These are phyloP conservation scores for Halictus rubicundus DNA, from an alignment of 1,140 invertebrate species.

Conservation along the genomic window DNA sequence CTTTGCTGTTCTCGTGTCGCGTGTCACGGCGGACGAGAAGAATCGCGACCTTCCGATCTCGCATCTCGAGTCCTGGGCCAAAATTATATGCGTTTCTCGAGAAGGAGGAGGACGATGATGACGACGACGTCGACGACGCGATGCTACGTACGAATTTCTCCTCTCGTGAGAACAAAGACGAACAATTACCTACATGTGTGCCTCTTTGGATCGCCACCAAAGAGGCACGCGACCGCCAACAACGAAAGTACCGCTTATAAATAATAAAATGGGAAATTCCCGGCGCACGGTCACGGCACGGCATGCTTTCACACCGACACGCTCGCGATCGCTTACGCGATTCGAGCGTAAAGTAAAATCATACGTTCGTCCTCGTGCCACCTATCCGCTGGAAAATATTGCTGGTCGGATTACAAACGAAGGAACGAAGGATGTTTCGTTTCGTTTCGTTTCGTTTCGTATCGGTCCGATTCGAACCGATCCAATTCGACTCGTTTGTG, in stretches of 20 bases:
- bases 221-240: conserved; percentile 20
- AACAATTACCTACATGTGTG: neutral
- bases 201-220: too few relatives aligned
- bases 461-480: too few relatives aligned
- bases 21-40: neutral
- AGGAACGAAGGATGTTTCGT: too few relatives aligned
- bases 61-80: too few relatives aligned
- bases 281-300: conserved; percentile 38
- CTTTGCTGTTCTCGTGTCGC: neutral
- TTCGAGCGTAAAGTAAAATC: conserved; percentile 5
- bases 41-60: neutral
- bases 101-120: too few relatives aligned
- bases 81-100: neutral
- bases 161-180: neutral
- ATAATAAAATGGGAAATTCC: conserved; percentile 64
- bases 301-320: conserved; percentile 65
- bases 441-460: too few relatives aligned
- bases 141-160: conserved; percentile 4
- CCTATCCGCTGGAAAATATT: too few relatives aligned
- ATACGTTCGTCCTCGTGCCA: neutral
- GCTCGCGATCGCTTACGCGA: conserved; percentile 47
- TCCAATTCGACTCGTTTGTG: too few relatives aligned
- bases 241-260: conserved; percentile 57
- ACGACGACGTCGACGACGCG: too few relatives aligned
- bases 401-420: too few relatives aligned